phyloP scores from a whole-genome alignment of 1,140 invertebrate species.

The Aphelinus atriplicis region DNA sequence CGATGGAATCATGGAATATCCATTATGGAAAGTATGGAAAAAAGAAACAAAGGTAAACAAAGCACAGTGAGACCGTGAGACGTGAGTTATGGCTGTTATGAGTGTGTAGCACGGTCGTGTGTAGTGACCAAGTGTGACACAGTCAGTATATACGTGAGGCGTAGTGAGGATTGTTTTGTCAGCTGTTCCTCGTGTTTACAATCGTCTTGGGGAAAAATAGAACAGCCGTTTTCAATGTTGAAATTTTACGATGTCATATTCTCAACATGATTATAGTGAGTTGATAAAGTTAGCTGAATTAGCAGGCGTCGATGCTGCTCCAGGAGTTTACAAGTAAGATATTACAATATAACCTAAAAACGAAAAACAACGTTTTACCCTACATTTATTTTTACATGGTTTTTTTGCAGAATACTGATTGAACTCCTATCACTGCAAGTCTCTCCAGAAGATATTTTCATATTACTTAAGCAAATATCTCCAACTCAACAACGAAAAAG shows the following conservation, averaged over 20 bases:
- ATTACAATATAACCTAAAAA: slow-evolving; percentile 19
- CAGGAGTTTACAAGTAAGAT: slow-evolving; percentile 50
- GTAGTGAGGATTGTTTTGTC: no score
- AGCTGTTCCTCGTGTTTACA: no score
- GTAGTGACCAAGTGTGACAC: no score
- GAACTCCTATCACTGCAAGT: slow-evolving; percentile 53
- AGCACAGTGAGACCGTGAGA: no score
- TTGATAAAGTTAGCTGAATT: slow-evolving; percentile 51
- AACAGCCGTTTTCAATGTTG: slow-evolving; percentile 2
- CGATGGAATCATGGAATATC: no score
- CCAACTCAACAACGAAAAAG: slow-evolving; percentile 35
- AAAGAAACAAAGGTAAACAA: no score
- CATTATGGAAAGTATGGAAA: no score
- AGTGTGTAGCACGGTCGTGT: no score
- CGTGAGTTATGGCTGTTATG: no score
- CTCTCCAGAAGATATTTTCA: slow-evolving; percentile 55
- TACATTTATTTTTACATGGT: slow-evolving; percentile 2
- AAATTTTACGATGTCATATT: slow-evolving; percentile 46
- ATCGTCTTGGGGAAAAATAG: no score
- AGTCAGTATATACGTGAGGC: no score
- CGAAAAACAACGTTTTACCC: neutral
- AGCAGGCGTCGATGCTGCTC: slow-evolving; percentile 49
- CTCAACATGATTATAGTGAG: slow-evolving; percentile 47
- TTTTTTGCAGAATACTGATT: slow-evolving; percentile 46
- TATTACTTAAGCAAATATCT: slow-evolving; percentile 51